Base-by-base conservation (phyloP, 2,888 invertebrate genomes). In the Diarsia rubi region DNA sequence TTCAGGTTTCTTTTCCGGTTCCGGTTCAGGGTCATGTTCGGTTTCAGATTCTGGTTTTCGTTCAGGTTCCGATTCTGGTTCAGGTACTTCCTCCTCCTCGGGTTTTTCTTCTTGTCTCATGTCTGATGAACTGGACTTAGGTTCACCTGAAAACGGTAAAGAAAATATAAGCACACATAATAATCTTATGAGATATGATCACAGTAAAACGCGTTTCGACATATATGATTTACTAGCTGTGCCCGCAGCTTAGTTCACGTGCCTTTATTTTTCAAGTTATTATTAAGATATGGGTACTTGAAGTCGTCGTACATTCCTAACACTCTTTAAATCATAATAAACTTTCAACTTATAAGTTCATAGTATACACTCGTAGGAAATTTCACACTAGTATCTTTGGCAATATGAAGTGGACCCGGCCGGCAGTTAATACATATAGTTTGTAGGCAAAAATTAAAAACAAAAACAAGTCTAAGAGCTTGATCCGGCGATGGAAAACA, bases 71-170 rank as follows among this genome's bases (percentile, higher is more conserved):
- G 49, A 21, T 9, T 57, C 57, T 3, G 79, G 76, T 64, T 88
- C 87, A 62, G 86, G 70, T 59, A 79, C 88, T 27, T 88, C 85
- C 47, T 87, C 86, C 73, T 82, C 78, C 74, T 82, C 78, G 68
- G 81, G 87, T 73, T 85, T 81, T 27, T 88, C 89, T 78, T 93
- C 89, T 69, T 87, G 88, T 45, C 89, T 82, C 69, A 86, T 82
- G 75, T 94, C 92, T 44, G 94, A 91, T 44, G 93, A 89, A 89
- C 92, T 93, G 19, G 94, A 93, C 89, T 94, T 94, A 31, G 91
- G 91, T 79, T 95, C 95, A 82, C 91, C 95, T 95, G 85, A 44
- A 92, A 91, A 71, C 52, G 76, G 60, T 77, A 80, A 70, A 44
- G 65, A 27, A 65, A 0, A 45, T 14, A 57, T 59, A 31, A 79